Base-by-base conservation (phyloP, 1,140 invertebrate species). In the Zaprionus ornatus region DNA sequence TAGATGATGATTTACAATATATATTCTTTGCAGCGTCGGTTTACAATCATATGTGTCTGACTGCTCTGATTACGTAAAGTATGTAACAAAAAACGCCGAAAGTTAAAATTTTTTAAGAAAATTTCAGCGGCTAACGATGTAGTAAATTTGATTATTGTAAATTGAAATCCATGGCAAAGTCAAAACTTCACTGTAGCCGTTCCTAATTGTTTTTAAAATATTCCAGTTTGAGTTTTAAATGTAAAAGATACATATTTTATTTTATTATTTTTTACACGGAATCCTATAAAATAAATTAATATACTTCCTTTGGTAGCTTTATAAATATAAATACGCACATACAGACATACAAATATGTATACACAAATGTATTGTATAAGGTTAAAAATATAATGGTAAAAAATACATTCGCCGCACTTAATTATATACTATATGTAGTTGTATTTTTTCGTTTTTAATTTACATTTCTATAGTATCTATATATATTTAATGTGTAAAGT, bases 271-370 rank as follows among this genome's bases (percentile, higher is more conserved):
- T 88, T 83, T 87, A 88, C 84, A 88, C 68, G 63, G 56, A 80
- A 71, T 88, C 83, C 87, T 86, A 86, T 83, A 88, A 86, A 86
- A 86, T 82, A 87, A 71, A 75, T 71, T 86, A 86, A 83, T 86
- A 80, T 79, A 79, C 82, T 80, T 88, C 80, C 83, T 86, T 86
- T 86, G 83, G 83, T 86, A 86, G 85, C 78, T 77, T 86, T 70
- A 82, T 85, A 70, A 85, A 82, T 87, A 85, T 80, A 81, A 86
- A 78, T 86, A 87, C 79, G 80, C 82, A 82, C 84, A 85, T 83
- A 85, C 82, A 74, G 84, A 84, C 81, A 84, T 76, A 77, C 82
- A 82, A 55, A 63, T 63, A 74, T 86, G 80, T 83, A 64, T 71
- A 56, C 59, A 71, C 52, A 72, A 37, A 77, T 72, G 75, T 81